Evolutionary conservation across 2,113 vertebrate genomes (phyloP).

Genomic region (Pteronura brasiliensis): DNA sequence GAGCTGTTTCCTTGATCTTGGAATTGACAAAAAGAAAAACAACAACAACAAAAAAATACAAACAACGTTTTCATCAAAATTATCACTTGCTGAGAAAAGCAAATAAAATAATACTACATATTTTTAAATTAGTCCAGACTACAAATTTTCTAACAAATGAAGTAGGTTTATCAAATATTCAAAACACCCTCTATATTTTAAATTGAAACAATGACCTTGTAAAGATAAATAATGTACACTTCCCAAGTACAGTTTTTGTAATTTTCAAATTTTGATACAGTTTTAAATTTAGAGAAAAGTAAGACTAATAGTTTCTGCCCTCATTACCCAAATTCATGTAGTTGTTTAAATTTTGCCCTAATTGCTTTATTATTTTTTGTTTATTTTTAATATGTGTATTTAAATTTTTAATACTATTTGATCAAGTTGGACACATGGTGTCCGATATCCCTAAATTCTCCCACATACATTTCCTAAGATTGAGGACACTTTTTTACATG

Average conservation of each 20-base stretch:
- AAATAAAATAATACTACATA: conserved; percentile 69
- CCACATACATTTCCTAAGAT: background rate
- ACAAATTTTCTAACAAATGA: conserved; percentile 44
- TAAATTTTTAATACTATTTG: background rate
- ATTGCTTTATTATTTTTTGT: background rate
- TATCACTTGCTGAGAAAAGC: conserved; percentile 69
- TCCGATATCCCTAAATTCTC: background rate
- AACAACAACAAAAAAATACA: conserved; percentile 13
- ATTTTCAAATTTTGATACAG: background rate
- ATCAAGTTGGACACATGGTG: background rate
- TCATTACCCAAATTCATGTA: background rate
- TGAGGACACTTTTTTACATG: background rate
- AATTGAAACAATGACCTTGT: background rate
- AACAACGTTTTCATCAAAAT: conserved; percentile 8
- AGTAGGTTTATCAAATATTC: conserved; percentile 49
- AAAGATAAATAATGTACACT: background rate
- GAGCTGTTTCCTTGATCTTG: conserved; percentile 78
- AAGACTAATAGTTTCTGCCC: background rate
- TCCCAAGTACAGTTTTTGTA: background rate
- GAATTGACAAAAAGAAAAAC: conserved; percentile 53
- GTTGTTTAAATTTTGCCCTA: background rate
- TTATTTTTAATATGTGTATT: background rate
- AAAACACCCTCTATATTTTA: background rate
- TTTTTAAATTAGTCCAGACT: conserved; percentile 60
- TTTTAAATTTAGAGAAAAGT: background rate